Base-by-base conservation (phyloP, 23 tunicate species). In the Corella eumyota region DNA sequence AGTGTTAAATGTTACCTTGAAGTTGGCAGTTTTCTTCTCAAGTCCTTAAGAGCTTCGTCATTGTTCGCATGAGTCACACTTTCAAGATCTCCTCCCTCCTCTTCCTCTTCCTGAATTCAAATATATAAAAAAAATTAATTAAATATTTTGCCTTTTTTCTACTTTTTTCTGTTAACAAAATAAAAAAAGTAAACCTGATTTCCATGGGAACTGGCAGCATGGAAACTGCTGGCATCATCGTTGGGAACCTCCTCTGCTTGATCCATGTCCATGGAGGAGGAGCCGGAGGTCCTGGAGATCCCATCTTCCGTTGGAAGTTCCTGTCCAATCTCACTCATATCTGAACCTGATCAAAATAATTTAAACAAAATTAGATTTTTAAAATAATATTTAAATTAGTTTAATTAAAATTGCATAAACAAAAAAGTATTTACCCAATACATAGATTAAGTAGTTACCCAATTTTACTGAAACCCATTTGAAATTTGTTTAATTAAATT, bases 11-110 rank as follows among this genome's bases (percentile, higher is more conserved):
- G 19, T 33, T 76, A 79, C 96, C 99, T 67, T 31, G 88, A 72
- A 20, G 87, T 78, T 25, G 99, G 99, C 33, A 93, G 68, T 67
- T 93, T 93, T 34, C 67, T 61, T 24, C 92, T 69, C 11, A 93
- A 64, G 2, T 83, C 99, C 47, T 85, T 88, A 17, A 93, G 70
- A 25, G 99, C 95, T 58, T 84, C 95, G 47, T 93, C 99, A 30
- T 88, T 84, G 64, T 74, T 84, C 19, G 84, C 70, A 25, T 77
- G 69, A 13, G 82, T 79, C 4, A 88, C 88, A 54, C 88, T 78
- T 34, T 82, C 96, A 62, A 49, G 68, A 52, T 88, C 96, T 1
- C 87, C 96, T 22, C 71, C 84, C 33, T 63, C 76, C 27, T 70
- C 77, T 32, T 61, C 66, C 30, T 85, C 90, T 29, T 81, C 90